Conservation (phyloP, 2,888 invertebrate species). For the Orthosia incerta region DNA sequence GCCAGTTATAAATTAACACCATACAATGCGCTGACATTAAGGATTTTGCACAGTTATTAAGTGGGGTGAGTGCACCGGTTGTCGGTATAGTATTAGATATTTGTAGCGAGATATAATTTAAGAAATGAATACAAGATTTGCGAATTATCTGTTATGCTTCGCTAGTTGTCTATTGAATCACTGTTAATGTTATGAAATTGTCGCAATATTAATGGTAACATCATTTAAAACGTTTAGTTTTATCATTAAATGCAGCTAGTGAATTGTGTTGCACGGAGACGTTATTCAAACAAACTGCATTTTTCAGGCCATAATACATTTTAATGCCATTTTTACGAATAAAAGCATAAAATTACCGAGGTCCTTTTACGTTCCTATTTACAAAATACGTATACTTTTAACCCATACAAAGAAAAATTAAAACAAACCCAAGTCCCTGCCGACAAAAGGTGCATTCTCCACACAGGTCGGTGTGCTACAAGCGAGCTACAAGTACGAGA, state of each 20-base stretch:
- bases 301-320: too few relatives aligned
- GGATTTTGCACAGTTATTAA: constrained; percentile 66
- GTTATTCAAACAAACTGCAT: too few relatives aligned
- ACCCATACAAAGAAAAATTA: not conserved
- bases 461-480: constrained; percentile 33
- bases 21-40: constrained; percentile 67
- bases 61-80: constrained; percentile 50
- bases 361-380: not conserved
- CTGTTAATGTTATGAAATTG: too few relatives aligned
- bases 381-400: not conserved
- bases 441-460: constrained; percentile 39
- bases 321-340: not conserved
- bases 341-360: not conserved
- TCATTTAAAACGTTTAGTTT: too few relatives aligned
- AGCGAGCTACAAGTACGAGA: constrained; percentile 52
- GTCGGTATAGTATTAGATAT: not conserved
- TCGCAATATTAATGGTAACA: too few relatives aligned
- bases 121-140: too few relatives aligned
- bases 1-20: constrained; percentile 67
- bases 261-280: too few relatives aligned
- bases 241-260: too few relatives aligned
- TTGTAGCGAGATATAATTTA: too few relatives aligned
- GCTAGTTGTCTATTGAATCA: too few relatives aligned
- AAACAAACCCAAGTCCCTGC: not conserved
- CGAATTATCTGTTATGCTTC: too few relatives aligned